A percentile compares a stretch with the other conserved stretches of the same genome.
Evolutionary conservation across 2,888 invertebrate genomes (phyloP).

Genomic region (Eutolmus rufibarbis): DNA sequence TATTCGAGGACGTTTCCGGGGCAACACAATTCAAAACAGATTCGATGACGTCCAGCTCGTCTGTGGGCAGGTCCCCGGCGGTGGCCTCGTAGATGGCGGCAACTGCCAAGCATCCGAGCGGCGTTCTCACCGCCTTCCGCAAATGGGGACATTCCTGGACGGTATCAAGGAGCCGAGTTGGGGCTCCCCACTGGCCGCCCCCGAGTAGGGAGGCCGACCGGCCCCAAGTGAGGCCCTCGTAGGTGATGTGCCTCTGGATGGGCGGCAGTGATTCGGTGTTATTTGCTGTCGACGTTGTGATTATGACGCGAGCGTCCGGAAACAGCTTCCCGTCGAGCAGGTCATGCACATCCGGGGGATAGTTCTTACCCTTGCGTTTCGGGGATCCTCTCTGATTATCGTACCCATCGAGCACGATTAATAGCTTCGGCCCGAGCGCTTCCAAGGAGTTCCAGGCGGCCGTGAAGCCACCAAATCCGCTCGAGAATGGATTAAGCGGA

Average conservation of each 20-base stretch:
- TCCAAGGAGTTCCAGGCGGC: constrained; percentile 64
- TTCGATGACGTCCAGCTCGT: constrained; percentile 58
- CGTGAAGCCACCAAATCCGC: constrained; percentile 56
- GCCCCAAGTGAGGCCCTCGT: constrained; percentile 64
- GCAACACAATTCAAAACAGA: constrained; percentile 60
- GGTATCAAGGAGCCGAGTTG: constrained; percentile 61
- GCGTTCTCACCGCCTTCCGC: constrained; percentile 64
- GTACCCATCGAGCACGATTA: constrained; percentile 66
- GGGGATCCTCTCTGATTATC: constrained; percentile 58
- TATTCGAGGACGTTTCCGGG: constrained; percentile 51
- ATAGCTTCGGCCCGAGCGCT: constrained; percentile 63
- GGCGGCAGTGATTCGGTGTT: constrained; percentile 60
- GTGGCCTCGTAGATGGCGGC: constrained; percentile 65
- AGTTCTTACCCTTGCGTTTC: constrained; percentile 59
- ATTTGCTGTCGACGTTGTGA: constrained; percentile 63
- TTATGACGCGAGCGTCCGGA: constrained; percentile 65
- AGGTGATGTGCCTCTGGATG: constrained; percentile 64
- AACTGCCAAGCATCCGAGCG: constrained; percentile 65
- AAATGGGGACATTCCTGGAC: constrained; percentile 61
- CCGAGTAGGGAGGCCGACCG: constrained; percentile 64
- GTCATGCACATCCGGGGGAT: constrained; percentile 64
- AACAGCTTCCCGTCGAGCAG: constrained; percentile 66
- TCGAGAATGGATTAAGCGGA: constrained; percentile 54
- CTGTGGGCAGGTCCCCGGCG: constrained; percentile 59
- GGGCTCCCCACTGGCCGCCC: constrained; percentile 64